A percentile compares a stretch with the other conserved stretches of the same genome.
These are phyloP conservation scores for Caracal caracal DNA, from an alignment of 2,113 vertebrate species.

Conservation along the genomic window DNA sequence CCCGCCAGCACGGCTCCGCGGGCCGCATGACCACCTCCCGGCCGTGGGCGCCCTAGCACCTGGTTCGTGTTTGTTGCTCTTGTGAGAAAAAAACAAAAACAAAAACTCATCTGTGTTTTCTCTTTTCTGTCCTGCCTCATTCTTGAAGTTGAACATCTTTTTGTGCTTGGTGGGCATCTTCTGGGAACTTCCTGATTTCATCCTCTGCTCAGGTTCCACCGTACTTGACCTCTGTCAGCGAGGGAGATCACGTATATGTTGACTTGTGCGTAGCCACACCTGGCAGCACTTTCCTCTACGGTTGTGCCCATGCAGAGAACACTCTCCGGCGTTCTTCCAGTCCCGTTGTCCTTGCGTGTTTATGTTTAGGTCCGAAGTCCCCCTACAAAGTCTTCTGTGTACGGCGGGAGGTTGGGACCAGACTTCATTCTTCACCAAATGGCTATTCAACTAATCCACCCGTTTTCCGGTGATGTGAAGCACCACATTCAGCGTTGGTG, in stretches of 20 bases:
- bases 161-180: background rate
- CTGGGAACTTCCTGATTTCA: background rate
- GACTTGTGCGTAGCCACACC: background rate
- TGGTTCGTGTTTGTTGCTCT: too few species aligned
- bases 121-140: background rate
- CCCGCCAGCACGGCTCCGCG: too few species aligned
- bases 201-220: background rate
- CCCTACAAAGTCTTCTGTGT: background rate
- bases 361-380: background rate
- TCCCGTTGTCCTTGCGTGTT: background rate
- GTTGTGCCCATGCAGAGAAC: background rate
- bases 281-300: background rate
- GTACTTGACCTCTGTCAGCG: background rate
- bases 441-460: background rate
- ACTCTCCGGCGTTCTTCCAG: background rate
- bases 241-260: background rate
- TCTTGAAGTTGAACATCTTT: background rate
- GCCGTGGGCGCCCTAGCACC: background rate
- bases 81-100: background rate
- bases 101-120: background rate
- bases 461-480: background rate
- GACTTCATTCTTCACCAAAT: background rate
- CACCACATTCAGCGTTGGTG: fast-evolving
- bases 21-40: background rate
- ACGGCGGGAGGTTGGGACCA: background rate